Percentiles rank a stretch among this genome's conserved stretches.
These are phyloP conservation scores for Caenorhabditis briggsae DNA, from an alignment of 1,140 invertebrate genomes.

Conservation along the genomic window DNA sequence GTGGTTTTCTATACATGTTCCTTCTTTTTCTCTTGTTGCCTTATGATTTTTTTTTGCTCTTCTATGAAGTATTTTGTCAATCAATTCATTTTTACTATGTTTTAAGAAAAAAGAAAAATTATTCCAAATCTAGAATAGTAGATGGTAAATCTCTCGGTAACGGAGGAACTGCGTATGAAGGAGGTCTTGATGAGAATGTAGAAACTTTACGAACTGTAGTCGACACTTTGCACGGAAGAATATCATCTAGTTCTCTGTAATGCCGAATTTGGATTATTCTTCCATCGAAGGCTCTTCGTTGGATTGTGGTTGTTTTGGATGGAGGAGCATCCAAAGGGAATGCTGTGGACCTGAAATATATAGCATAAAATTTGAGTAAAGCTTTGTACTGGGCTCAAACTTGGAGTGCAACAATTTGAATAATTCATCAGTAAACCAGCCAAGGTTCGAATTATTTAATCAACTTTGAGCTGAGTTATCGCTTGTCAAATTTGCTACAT, in stretches of 20 bases:
- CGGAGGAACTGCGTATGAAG: slow-evolving; percentile 3
- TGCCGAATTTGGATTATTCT: slow-evolving; percentile 53
- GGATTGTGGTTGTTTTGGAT: slow-evolving; percentile 53
- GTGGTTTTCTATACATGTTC: slow-evolving; percentile 38
- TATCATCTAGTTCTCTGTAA: slow-evolving; percentile 15
- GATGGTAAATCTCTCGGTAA: slow-evolving; percentile 17
- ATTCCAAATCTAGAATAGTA: slow-evolving; percentile 42
- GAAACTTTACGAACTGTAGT: slow-evolving; percentile 39
- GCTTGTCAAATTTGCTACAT: too few species aligned
- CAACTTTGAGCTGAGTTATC: too few species aligned
- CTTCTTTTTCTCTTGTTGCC: slow-evolving; percentile 14
- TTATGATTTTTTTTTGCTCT: not conserved
- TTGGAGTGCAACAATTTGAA: too few species aligned
- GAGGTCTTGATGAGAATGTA: slow-evolving; percentile 14
- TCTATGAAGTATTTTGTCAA: not conserved
- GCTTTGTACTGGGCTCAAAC: too few species aligned
- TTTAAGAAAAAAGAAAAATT: not conserved
- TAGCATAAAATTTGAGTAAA: too few species aligned
- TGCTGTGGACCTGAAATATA: slow-evolving; percentile 47
- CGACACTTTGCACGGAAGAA: slow-evolving; percentile 42
- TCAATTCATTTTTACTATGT: not conserved
- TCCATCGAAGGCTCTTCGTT: slow-evolving; percentile 56
- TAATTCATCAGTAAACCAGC: too few species aligned
- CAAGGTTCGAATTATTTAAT: too few species aligned
- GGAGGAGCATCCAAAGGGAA: slow-evolving; percentile 28